Evolutionary conservation across 2,113 vertebrate species (phyloP), one percentile per base, ranked within the genome.

Genomic region (Alectura lathami): DNA sequence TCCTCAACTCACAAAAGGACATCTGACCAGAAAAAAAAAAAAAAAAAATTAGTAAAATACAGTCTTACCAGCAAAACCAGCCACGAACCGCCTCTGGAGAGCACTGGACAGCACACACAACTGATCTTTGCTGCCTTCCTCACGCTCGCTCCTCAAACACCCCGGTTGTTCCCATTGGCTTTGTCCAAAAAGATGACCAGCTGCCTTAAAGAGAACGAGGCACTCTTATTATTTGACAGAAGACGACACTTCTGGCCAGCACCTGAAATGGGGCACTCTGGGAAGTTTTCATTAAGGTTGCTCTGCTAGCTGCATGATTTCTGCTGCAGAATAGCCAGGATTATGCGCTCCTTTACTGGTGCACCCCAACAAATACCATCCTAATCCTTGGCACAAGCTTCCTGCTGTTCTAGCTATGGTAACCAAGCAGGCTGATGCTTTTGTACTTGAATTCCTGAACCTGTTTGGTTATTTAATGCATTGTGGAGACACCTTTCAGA

Each of bases 211-310:
- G 22, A 67, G 40, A 72, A 18, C 42, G 24, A 43, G 54, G 34
- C 23, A 34, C 23, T 15, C 18, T 43, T 60, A 26, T 54, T 43
- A 43, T 50, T 54, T 48, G 34, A 54, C 40, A 82, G 22, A 53
- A 9, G 22, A 40, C 40, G 38, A n/a, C 32, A 36, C 17, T 72
- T 67, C 77, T 45, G 59, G 30, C 11, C 16, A 27, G 16, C 29
- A 43, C 6, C 34, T 43, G 27, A 67, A 84, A 38, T 11, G 51
- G 29, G 8, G 42, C 15, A 45, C 56, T 36, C 24, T 5, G 6
- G 2, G 27, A 47, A 42, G 2, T 30, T 72, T 38, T 62, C 1
- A 0, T 54, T 43, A 43, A 43, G 18, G 13, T 7, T 60, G 34
- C 42, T 66, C 51, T 38, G 13, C 40, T 43, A 59, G 34, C 57